phyloP scores from a whole-genome alignment of 1,140 invertebrate species.

The Trachelipus rathkii region DNA sequence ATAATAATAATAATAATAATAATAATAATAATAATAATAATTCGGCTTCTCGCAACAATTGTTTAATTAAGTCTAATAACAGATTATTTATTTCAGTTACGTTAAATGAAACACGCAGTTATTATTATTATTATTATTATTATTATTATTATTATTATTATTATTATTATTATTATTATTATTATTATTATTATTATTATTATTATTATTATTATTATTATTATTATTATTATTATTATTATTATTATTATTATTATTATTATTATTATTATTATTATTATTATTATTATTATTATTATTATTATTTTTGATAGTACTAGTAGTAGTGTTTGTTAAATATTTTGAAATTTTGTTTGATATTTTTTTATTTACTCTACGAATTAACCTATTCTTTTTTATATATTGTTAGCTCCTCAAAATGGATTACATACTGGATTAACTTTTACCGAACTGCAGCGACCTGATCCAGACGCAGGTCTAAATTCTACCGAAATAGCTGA shows the following conservation, averaged over 20 bases:
- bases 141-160: too few relatives aligned
- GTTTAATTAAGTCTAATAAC: too few relatives aligned
- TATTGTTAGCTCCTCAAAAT: conserved; percentile 34
- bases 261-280: conserved; percentile 8
- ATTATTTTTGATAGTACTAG: too few relatives aligned
- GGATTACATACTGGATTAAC: conserved; percentile 36
- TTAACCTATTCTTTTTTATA: neutral
- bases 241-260: neutral
- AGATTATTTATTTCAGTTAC: too few relatives aligned
- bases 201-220: neutral
- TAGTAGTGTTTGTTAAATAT: too few relatives aligned
- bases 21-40: too few relatives aligned
- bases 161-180: too few relatives aligned
- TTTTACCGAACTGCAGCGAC: conserved; percentile 34
- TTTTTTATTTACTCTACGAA: conserved; percentile 1
- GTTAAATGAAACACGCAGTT: too few relatives aligned
- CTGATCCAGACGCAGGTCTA: conserved; percentile 37
- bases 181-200: too few relatives aligned
- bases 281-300: neutral
- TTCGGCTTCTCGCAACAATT: too few relatives aligned
- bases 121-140: too few relatives aligned
- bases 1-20: too few relatives aligned
- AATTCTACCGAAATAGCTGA: conserved; percentile 45
- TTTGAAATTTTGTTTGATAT: neutral
- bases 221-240: neutral